A percentile compares a stretch with the other conserved stretches of the same genome.
These are phyloP conservation scores for Climacteris rufus DNA, from an alignment of 2,113 vertebrate species.

Conservation along the genomic window DNA sequence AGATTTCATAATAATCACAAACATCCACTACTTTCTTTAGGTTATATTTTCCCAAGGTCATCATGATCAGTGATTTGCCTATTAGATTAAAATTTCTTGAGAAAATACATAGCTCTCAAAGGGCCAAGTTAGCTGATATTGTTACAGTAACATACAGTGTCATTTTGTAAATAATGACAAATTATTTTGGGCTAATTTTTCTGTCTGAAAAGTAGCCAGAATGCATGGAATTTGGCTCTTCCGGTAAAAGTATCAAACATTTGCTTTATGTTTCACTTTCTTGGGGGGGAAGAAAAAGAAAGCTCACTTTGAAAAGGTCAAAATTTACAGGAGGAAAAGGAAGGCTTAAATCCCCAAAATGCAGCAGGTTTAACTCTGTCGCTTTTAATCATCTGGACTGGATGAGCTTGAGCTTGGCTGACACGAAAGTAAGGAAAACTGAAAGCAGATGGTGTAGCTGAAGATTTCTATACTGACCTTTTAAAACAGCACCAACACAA, in stretches of 20 bases:
- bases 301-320: background rate
- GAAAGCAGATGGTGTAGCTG: background rate
- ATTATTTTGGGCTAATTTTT: background rate
- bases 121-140: background rate
- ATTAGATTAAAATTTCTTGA: background rate
- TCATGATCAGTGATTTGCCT: background rate
- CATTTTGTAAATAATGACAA: background rate
- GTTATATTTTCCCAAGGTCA: background rate
- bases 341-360: background rate
- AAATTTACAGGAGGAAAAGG: background rate
- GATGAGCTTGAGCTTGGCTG: background rate
- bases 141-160: background rate
- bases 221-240: background rate
- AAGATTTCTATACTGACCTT: background rate
- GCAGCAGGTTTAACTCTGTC: background rate
- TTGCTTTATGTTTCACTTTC: background rate
- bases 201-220: background rate
- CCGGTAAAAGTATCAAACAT: background rate
- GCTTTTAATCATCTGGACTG: background rate
- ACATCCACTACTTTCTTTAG: background rate
- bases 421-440: background rate
- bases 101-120: background rate
- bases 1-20: background rate
- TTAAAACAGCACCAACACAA: background rate
- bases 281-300: accelerated